Percentiles rank a stretch among this genome's conserved stretches.
phyloP scores from a whole-genome alignment of 2,888 invertebrate genomes.

The Amblyjoppa proteus region DNA sequence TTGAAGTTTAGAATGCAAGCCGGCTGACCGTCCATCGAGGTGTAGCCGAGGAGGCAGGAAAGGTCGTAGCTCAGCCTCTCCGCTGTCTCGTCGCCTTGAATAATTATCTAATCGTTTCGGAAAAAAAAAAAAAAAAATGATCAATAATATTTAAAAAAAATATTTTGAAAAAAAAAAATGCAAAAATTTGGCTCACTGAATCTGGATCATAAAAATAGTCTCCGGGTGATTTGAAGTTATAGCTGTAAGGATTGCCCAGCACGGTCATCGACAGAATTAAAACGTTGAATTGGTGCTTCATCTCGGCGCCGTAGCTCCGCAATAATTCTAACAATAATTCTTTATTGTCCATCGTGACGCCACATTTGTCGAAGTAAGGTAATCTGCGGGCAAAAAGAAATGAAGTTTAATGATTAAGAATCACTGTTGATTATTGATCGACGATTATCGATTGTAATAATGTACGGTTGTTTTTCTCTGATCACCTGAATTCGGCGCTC shows the following conservation, averaged over 20 bases:
- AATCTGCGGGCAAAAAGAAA: slow-evolving; percentile 86
- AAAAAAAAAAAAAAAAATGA: slow-evolving; percentile 25
- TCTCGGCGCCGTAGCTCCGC: slow-evolving; percentile 90
- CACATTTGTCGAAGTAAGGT: slow-evolving; percentile 88
- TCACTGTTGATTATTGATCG: background rate
- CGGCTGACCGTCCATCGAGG: slow-evolving; percentile 80
- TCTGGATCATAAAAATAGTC: slow-evolving; percentile 77
- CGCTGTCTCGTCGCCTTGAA: slow-evolving; percentile 78
- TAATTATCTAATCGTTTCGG: slow-evolving; percentile 71
- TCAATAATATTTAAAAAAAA: background rate
- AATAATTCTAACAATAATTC: slow-evolving; percentile 87
- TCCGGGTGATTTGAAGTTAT: slow-evolving; percentile 77
- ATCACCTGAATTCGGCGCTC: slow-evolving; percentile 78
- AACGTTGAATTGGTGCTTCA: slow-evolving; percentile 93
- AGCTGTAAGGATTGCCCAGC: slow-evolving; percentile 91
- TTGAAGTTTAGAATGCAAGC: slow-evolving; percentile 72
- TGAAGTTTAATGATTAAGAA: background rate
- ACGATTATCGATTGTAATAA: background rate
- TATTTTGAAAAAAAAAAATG: too few species aligned
- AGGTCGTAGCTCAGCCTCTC: slow-evolving; percentile 83
- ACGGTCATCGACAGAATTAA: slow-evolving; percentile 92
- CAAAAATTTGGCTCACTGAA: slow-evolving; percentile 69
- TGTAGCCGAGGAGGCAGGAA: slow-evolving; percentile 85
- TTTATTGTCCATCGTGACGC: slow-evolving; percentile 86
- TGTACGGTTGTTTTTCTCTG: background rate